Percentiles rank a stretch among this genome's conserved stretches.
phyloP scores from a whole-genome alignment of 2,888 invertebrate genomes.

The Pomacea canaliculata region DNA sequence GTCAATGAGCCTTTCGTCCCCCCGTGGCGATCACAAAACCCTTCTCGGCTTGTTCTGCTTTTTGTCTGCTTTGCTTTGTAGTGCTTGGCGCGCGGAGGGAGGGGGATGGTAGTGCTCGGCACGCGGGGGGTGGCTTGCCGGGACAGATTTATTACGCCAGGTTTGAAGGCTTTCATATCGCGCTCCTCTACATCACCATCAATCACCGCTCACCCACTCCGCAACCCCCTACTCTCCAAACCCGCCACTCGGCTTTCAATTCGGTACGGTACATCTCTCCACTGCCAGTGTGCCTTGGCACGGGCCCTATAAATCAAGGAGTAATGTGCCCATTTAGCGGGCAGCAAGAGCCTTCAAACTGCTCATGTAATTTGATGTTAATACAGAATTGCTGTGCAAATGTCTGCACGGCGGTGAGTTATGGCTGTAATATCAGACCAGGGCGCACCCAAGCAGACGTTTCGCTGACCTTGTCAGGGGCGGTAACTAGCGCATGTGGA shows the following conservation, averaged over 20 bases:
- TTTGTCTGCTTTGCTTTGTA: neutral
- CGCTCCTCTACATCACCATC: slow-evolving; percentile 20
- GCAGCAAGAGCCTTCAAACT: slow-evolving; percentile 23
- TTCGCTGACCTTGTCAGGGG: slow-evolving; percentile 16
- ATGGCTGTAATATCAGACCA: slow-evolving; percentile 17
- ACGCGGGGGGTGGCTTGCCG: slow-evolving; percentile 1
- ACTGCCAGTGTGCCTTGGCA: slow-evolving; percentile 13
- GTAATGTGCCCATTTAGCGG: slow-evolving; percentile 28
- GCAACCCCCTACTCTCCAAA: slow-evolving; percentile 5
- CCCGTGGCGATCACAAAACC: slow-evolving; percentile 3
- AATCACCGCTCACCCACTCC: slow-evolving; percentile 16
- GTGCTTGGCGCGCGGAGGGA: slow-evolving; percentile 1
- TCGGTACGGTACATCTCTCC: slow-evolving; percentile 25
- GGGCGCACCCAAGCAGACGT: slow-evolving; percentile 11
- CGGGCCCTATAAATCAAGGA: slow-evolving; percentile 24
- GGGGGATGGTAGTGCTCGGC: neutral
- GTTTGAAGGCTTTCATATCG: slow-evolving; percentile 27
- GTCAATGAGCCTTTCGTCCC: slow-evolving; percentile 24
- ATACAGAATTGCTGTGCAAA: slow-evolving; percentile 28
- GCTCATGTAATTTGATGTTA: slow-evolving; percentile 30
- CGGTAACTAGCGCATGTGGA: slow-evolving; percentile 16
- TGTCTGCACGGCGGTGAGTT: slow-evolving; percentile 25
- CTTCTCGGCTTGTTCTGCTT: neutral
- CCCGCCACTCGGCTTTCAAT: slow-evolving; percentile 25
- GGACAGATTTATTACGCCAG: slow-evolving; percentile 28